Evolutionary conservation across 1,140 invertebrate species (phyloP), one percentile per base, ranked within the genome.

Genomic region (Micrasema minimum): DNA sequence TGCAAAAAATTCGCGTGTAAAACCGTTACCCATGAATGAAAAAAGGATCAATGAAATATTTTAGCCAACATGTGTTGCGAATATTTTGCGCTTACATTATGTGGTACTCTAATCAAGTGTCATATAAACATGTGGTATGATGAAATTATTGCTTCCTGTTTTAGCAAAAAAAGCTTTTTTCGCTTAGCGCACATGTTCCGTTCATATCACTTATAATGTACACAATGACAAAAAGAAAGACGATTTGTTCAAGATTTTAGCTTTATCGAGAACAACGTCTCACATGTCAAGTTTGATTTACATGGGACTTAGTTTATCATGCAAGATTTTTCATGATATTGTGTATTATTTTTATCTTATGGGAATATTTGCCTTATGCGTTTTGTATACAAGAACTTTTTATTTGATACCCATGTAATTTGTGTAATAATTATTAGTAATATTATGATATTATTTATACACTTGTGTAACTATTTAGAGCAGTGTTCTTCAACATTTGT

Each of bases 1-100:
- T 4, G 7, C 2, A 31, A 31, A 31, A 2, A 31, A 4, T 31
- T 31, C 7, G 26, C 26, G 7, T 31, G 2, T 4, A 7, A 41
- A 18, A 41, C 55, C 55, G 55, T 59, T 59, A 22, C 14, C 11
- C 31, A 53, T 69, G 67, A 69, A 69, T 69, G 67, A 69, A 69
- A 62, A 38, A 69, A 62, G 48, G 62, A 23, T 69, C 38, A 69
- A 69, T 69, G 67, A 69, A 69, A 69, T 51, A 51, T 38, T 53
- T 31, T 31, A 31, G 26, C 18, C 5, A 18, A 62, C 67, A 69
- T 62, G 57, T 69, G 67, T 23, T 51, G 67, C 43, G 31, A 64
- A 69, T 69, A 62, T 62, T 69, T 67, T 23, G 50, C 48, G 46
- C 38, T 64, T 48, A 64, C 59, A 16, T 31, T 64, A 22, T 37